Evolutionary conservation across 2,888 invertebrate species (phyloP), one percentile per base, ranked within the genome.

Genomic region (Homarus gammarus): DNA sequence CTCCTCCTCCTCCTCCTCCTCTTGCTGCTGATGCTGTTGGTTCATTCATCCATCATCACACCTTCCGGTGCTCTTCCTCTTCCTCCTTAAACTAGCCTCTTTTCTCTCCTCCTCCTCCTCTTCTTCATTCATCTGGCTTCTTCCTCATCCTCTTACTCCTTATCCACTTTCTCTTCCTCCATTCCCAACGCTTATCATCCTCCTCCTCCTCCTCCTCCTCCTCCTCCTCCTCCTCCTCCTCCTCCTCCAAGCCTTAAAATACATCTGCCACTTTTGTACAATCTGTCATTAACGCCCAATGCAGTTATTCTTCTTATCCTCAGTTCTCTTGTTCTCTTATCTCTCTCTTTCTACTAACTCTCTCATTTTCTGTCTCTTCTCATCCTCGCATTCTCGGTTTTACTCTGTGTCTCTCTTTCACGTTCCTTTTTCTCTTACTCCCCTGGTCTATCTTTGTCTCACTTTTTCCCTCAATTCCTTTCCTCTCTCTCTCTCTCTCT

Each of bases 401-500:
- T 3, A 27, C 68, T 18, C 68, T 18, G 3, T 18, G 3, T 68
- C 68, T 68, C 68, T 68, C 68, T 18, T 6, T 5, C 68, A 27
- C 5, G 5, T 31, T 18, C 68, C 5, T 18, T 27, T 12, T 31
- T 70, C 70, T 3, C 70, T 27, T 31, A 6, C 70, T 27, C 70
- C 10, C 70, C 27, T 31, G 10, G 27, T 70, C 70, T 70, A 12
- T 70, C 70, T 70, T 31, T 70, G 27, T 70, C 70, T 70, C 70
- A 27, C 70, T 70, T 31, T 70, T 31, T 70, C 70, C 27, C 70
- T 70, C 70, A 27, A 12, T 70, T 31, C 27, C 70, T 70, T 70
- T 70, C 70, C 68, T 68, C 68, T 68, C 68, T 68, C 68, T 68
- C 68, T 68, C 68, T 68, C 68, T 68, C 68, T 68, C 68, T 68